Evolutionary conservation across 2,113 vertebrate species (phyloP).

Genomic region (Tretioscincus oriximinensis): DNA sequence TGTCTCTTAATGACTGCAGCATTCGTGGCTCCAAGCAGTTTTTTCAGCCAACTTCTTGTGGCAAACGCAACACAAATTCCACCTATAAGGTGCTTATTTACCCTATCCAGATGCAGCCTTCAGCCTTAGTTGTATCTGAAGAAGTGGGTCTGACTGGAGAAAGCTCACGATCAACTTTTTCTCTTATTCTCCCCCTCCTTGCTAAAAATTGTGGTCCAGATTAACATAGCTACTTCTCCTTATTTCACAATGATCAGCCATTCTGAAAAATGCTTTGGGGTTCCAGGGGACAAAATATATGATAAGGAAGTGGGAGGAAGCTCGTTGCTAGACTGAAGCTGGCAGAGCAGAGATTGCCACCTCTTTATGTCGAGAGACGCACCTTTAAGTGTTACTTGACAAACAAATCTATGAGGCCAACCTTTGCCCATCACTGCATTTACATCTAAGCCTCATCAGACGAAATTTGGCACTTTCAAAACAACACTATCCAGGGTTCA

Average conservation of each 20-base stretch:
- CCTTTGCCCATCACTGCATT: neutral
- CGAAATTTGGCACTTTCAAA: neutral
- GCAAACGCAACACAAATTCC: no score
- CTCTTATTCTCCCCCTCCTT: neutral
- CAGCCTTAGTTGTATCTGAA: no score
- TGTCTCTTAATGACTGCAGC: no score
- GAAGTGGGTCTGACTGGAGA: no score
- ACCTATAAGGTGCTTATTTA: no score
- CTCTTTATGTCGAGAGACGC: neutral
- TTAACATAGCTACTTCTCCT: no score
- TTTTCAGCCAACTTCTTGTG: no score
- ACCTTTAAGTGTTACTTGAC: neutral
- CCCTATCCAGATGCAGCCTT: no score
- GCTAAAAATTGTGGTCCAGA: no score
- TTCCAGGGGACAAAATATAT: neutral
- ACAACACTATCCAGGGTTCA: neutral
- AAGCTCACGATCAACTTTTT: neutral
- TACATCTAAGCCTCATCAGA: neutral
- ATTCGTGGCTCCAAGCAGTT: no score
- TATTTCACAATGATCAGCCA: neutral
- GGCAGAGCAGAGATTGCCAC: neutral
- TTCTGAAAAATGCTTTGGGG: neutral
- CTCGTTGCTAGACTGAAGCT: neutral
- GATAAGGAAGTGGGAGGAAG: neutral
- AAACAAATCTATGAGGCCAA: neutral